phyloP scores from a whole-genome alignment of 2,888 invertebrate genomes.

The Dastarcus helophoroides region DNA sequence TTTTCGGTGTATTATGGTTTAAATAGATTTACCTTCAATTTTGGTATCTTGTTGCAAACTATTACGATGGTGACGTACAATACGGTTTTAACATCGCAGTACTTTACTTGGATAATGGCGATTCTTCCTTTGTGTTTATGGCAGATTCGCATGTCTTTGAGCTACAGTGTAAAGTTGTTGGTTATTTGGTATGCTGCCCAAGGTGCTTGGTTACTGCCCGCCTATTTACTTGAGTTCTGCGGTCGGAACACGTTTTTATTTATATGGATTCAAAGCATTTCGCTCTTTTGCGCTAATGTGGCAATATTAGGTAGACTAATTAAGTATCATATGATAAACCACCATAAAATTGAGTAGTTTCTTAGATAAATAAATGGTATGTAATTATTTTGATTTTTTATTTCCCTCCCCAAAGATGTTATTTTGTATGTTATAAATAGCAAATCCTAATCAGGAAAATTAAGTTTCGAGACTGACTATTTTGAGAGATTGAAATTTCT shows the following conservation, averaged over 20 bases:
- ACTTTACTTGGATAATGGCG: constrained; percentile 92
- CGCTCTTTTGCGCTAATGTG: too few species aligned
- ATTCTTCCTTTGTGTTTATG: constrained; percentile 73
- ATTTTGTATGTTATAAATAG: too few species aligned
- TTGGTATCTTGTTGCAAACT: constrained; percentile 74
- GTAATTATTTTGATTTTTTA: too few species aligned
- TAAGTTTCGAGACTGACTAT: too few species aligned
- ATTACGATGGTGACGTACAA: constrained; percentile 87
- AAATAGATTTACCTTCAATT: constrained; percentile 58
- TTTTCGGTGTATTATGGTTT: constrained; percentile 58
- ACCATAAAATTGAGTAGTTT: too few species aligned
- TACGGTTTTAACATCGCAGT: constrained; percentile 93
- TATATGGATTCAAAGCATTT: constrained; percentile 75
- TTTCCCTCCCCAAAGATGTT: too few species aligned
- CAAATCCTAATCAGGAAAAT: too few species aligned
- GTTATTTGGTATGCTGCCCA: constrained; percentile 61
- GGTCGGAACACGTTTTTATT: constrained; percentile 69
- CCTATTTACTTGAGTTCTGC: constrained; percentile 86
- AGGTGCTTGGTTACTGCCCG: constrained; percentile 77
- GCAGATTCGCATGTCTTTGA: constrained; percentile 47
- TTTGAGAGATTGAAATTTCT: too few species aligned
- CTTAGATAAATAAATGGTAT: too few species aligned
- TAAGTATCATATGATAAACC: too few species aligned
- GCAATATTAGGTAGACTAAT: too few species aligned
- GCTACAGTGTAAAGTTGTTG: constrained; percentile 40